These are phyloP conservation scores for Mya arenaria DNA, from an alignment of 1,140 invertebrate genomes.

Conservation along the genomic window DNA sequence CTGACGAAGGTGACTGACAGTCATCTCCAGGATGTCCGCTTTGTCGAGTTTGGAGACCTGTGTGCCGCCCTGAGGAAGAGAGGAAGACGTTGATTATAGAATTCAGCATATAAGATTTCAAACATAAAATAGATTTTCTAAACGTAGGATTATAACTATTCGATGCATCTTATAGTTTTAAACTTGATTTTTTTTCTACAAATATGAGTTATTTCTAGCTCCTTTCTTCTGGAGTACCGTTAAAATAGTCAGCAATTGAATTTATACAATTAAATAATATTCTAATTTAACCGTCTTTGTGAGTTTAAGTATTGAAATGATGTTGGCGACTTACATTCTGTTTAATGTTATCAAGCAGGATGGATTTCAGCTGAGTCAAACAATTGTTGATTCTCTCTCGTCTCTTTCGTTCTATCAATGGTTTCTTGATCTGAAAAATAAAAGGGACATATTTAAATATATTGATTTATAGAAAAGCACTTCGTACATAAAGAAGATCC, in stretches of 20 bases:
- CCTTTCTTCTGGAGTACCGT: too few relatives aligned
- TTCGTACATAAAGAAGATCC: too few relatives aligned
- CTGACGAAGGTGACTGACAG: constrained; percentile 91
- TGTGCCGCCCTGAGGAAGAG: constrained; percentile 58
- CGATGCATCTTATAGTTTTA: too few relatives aligned
- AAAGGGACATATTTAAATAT: constrained; percentile 11
- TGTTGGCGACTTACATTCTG: constrained; percentile 92
- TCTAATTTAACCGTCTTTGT: too few relatives aligned
- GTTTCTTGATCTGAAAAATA: constrained; percentile 92
- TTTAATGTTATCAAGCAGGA: constrained; percentile 92
- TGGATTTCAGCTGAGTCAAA: constrained; percentile 91
- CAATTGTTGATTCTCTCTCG: constrained; percentile 94
- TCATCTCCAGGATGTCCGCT: constrained; percentile 98
- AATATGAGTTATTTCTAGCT: too few relatives aligned
- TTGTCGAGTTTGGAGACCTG: constrained; percentile 97
- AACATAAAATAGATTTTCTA: too few relatives aligned
- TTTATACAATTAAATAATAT: too few relatives aligned
- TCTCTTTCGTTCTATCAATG: constrained; percentile 94
- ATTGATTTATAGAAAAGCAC: not conserved
- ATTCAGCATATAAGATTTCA: too few relatives aligned
- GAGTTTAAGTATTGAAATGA: too few relatives aligned
- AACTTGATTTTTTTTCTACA: too few relatives aligned
- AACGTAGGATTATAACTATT: too few relatives aligned
- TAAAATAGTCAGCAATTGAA: too few relatives aligned
- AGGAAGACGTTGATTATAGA: constrained; percentile 12